Conservation (phyloP, 2,888 invertebrate genomes). For the Halictus ligatus region DNA sequence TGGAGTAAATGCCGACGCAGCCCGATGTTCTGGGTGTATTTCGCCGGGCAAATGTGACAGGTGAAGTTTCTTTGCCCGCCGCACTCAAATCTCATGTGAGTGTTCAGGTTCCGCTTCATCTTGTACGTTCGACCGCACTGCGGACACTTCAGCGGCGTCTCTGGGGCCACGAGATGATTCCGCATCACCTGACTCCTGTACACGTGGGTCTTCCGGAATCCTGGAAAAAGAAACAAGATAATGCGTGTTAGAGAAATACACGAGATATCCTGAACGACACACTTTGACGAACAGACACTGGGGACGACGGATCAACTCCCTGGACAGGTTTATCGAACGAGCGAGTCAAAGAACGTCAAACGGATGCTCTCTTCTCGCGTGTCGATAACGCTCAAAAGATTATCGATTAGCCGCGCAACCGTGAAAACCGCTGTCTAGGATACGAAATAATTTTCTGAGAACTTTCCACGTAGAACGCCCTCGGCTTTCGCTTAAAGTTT, state of each 20-base stretch:
- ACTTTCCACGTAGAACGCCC: not conserved
- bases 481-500: not conserved
- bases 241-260: slow-evolving; percentile 48
- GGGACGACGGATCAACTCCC: not conserved
- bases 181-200: not conserved
- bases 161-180: not conserved
- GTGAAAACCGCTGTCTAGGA: not conserved
- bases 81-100: slow-evolving; percentile 90
- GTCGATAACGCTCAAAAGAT: not conserved
- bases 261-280: not conserved
- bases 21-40: slow-evolving; percentile 89
- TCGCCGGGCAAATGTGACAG: slow-evolving; percentile 88
- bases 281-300: not conserved
- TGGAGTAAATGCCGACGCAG: slow-evolving; percentile 74
- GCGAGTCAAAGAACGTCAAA: not conserved
- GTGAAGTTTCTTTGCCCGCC: slow-evolving; percentile 88
- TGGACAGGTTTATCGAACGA: not conserved
- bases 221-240: slow-evolving; percentile 61
- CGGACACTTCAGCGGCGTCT: slow-evolving; percentile 66
- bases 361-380: not conserved
- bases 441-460: not conserved
- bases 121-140: slow-evolving; percentile 79
- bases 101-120: slow-evolving; percentile 76
- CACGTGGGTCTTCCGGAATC: slow-evolving; percentile 22
- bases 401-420: not conserved